These are phyloP conservation scores for Bolinopsis microptera DNA, from an alignment of 37 sponge, comb jelly and placozoan genomes.

Conservation along the genomic window DNA sequence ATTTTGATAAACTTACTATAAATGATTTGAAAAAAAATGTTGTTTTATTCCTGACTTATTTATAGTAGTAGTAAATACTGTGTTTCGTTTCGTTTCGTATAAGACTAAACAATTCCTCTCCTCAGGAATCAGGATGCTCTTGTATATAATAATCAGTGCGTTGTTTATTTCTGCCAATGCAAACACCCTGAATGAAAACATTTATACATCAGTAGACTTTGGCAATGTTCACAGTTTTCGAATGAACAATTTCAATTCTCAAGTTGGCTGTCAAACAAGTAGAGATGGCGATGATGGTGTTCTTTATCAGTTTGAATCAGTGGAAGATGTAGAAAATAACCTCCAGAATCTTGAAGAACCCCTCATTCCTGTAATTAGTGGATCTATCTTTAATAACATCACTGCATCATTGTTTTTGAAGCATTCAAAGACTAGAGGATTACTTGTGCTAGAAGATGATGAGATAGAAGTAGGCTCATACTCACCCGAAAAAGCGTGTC, in stretches of 20 bases:
- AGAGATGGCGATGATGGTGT: conserved; percentile 42
- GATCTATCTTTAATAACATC: background rate
- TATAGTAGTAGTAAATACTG: too few species aligned
- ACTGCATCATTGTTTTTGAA: background rate
- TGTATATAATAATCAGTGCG: too few species aligned
- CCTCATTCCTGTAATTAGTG: background rate
- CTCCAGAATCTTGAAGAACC: background rate
- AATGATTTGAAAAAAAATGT: too few species aligned
- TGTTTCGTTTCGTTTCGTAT: too few species aligned
- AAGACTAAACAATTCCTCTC: too few species aligned
- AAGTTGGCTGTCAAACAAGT: conserved; percentile 54
- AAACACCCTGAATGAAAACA: conserved; percentile 34
- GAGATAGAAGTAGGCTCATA: background rate
- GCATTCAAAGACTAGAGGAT: background rate
- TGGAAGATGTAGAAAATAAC: background rate
- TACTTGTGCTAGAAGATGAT: conserved; percentile 10
- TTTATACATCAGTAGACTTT: conserved; percentile 44
- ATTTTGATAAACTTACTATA: too few species aligned
- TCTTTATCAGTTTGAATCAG: background rate
- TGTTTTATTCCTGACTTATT: too few species aligned
- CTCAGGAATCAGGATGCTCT: too few species aligned
- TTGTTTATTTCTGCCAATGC: background rate
- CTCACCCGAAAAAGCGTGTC: conserved; percentile 39
- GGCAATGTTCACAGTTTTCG: conserved; percentile 20
- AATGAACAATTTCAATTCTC: conserved; percentile 34